Evolutionary conservation across 1,140 invertebrate genomes (phyloP).

Genomic region (Mamestra configurata): DNA sequence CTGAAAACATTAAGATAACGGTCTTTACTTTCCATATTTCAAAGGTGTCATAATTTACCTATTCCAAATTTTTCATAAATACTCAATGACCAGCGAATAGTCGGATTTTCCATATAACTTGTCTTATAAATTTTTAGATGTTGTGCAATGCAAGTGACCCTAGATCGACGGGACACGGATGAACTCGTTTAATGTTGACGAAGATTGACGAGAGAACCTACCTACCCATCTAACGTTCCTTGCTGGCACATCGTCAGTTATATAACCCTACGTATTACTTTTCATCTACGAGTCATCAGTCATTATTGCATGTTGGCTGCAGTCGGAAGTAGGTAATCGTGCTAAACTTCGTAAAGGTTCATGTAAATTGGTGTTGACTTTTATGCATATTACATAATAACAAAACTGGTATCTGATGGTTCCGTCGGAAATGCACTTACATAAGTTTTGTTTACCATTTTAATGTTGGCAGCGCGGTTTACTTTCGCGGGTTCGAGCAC

Average conservation of each 20-base stretch:
- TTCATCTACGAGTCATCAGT: no score
- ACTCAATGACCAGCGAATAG: background rate
- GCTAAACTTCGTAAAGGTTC: constrained; percentile 49
- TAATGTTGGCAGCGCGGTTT: constrained; percentile 61
- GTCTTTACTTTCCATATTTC: background rate
- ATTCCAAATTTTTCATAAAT: background rate
- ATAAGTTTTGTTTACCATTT: constrained; percentile 81
- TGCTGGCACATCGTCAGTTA: constrained; percentile 16
- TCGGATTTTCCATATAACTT: no score
- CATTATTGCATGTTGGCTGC: constrained; percentile 19
- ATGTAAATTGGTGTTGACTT: constrained; percentile 49
- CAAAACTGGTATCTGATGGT: constrained; percentile 52
- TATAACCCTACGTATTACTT: no score
- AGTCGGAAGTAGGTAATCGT: constrained; percentile 58
- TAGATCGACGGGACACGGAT: background rate
- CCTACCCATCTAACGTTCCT: background rate
- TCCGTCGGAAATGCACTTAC: constrained; percentile 76
- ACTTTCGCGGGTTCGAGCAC: constrained; percentile 74
- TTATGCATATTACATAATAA: constrained; percentile 50
- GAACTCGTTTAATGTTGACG: background rate
- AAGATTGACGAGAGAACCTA: background rate
- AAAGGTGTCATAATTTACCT: no score
- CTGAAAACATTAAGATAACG: constrained; percentile 62
- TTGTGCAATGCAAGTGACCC: no score
- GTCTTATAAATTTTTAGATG: no score